Evolutionary conservation across 2,113 vertebrate species (phyloP).

Genomic region (Telmatochromis sp.): DNA sequence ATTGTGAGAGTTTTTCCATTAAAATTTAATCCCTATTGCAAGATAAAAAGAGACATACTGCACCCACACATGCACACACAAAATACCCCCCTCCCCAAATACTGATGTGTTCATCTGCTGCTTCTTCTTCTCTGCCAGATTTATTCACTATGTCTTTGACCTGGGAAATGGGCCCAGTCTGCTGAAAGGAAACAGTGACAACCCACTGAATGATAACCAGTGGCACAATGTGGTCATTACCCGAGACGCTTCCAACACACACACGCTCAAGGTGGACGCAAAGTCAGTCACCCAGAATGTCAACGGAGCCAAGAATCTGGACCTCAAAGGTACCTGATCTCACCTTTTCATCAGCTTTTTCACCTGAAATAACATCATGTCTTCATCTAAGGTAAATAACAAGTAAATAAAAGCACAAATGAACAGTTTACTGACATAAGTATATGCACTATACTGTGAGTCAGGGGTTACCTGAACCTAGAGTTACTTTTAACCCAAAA

Average conservation of each 20-base stretch:
- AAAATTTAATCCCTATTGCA: background rate
- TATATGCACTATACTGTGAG: background rate
- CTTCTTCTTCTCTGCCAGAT: constrained; percentile 64
- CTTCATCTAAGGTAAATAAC: background rate
- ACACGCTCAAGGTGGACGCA: constrained; percentile 90
- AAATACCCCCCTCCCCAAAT: background rate
- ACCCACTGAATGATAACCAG: constrained; percentile 90
- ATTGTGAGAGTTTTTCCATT: background rate
- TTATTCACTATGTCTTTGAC: constrained; percentile 95
- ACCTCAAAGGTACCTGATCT: constrained; percentile 85
- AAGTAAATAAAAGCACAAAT: background rate
- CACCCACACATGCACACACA: background rate
- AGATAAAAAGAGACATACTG: background rate
- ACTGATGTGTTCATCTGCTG: background rate
- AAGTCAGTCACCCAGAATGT: constrained; percentile 96
- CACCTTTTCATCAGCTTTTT: background rate
- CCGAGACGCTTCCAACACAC: constrained; percentile 88
- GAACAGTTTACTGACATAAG: background rate
- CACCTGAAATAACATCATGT: background rate
- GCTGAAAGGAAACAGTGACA: constrained; percentile 94
- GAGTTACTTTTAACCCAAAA: background rate
- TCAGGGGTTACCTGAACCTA: background rate
- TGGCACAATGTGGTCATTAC: constrained; percentile 97
- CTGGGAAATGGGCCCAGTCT: constrained; percentile 95
- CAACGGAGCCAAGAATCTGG: constrained; percentile 96